A percentile compares a stretch with the other conserved stretches of the same genome.
Conservation (phyloP, 2,888 invertebrate species). For the Clitarchus hookeri region DNA sequence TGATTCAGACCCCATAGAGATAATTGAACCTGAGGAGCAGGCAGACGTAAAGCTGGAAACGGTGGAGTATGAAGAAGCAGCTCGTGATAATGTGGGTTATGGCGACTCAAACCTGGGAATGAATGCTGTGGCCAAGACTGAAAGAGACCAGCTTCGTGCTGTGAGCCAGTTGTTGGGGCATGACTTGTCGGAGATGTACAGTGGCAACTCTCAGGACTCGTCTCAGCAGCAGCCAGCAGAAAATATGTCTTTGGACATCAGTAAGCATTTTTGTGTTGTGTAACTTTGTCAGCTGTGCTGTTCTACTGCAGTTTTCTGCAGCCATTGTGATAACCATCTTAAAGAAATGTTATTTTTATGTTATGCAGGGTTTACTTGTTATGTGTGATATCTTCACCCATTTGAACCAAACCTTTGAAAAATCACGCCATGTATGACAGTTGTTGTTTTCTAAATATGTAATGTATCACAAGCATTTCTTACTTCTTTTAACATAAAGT, state of each 20-base stretch:
- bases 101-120: slow-evolving; percentile 31
- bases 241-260: slow-evolving; percentile 37
- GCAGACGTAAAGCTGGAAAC: slow-evolving; percentile 61
- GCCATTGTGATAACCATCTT: too few relatives aligned
- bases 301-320: neutral
- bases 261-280: slow-evolving; percentile 30
- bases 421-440: too few relatives aligned
- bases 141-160: slow-evolving; percentile 24
- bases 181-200: slow-evolving; percentile 36
- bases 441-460: too few relatives aligned
- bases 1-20: slow-evolving; percentile 53
- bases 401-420: too few relatives aligned
- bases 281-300: neutral
- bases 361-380: too few relatives aligned
- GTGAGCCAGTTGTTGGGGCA: slow-evolving; percentile 32
- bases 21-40: slow-evolving; percentile 54
- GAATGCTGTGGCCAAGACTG: slow-evolving; percentile 3
- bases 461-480: too few relatives aligned
- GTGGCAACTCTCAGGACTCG: slow-evolving; percentile 36
- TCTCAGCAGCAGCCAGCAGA: slow-evolving; percentile 30
- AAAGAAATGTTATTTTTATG: too few relatives aligned
- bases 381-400: too few relatives aligned
- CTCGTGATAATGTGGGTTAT: slow-evolving; percentile 34
- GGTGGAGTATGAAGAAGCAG: slow-evolving; percentile 59
- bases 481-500: too few relatives aligned